Evolutionary conservation across 2,797 vertebrate species (phyloP).

Genomic region (Cyprinella venusta): DNA sequence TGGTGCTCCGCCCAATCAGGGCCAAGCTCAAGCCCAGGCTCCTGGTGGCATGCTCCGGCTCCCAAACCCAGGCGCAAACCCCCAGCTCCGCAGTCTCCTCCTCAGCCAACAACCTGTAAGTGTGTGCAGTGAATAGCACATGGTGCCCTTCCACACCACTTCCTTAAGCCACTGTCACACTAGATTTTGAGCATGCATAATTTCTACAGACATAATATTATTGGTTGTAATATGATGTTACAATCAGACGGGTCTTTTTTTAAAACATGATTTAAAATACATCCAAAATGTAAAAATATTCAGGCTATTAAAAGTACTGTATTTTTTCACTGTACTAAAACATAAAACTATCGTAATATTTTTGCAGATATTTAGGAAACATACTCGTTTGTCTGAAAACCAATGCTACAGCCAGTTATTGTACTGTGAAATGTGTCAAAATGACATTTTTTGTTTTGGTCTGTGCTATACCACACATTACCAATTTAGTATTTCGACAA

Average conservation of each 20-base stretch:
- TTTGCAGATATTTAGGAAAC: no score
- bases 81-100: slow-evolving; percentile 90
- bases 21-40: slow-evolving; percentile 77
- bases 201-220: not conserved
- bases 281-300: not conserved
- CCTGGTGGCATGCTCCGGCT: slow-evolving; percentile 84
- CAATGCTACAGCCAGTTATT: no score
- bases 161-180: slow-evolving; percentile 8
- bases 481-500: no score
- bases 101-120: slow-evolving; percentile 92
- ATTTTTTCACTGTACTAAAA: no score
- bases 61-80: slow-evolving; percentile 91
- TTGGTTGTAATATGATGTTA: not conserved
- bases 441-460: no score
- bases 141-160: not conserved
- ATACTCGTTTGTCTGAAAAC: no score
- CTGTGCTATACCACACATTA: no score
- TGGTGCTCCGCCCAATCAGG: slow-evolving; percentile 80
- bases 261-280: not conserved
- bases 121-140: slow-evolving; percentile 12
- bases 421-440: no score
- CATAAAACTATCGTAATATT: no score
- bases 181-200: not conserved
- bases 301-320: no score
- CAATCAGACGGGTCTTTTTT: no score